A percentile compares a stretch with the other conserved stretches of the same genome.
These are phyloP conservation scores for Calvadosia cruxmelitensis DNA, from an alignment of 30 jellyfish, hydroid and myxozoan species.

Conservation along the genomic window DNA sequence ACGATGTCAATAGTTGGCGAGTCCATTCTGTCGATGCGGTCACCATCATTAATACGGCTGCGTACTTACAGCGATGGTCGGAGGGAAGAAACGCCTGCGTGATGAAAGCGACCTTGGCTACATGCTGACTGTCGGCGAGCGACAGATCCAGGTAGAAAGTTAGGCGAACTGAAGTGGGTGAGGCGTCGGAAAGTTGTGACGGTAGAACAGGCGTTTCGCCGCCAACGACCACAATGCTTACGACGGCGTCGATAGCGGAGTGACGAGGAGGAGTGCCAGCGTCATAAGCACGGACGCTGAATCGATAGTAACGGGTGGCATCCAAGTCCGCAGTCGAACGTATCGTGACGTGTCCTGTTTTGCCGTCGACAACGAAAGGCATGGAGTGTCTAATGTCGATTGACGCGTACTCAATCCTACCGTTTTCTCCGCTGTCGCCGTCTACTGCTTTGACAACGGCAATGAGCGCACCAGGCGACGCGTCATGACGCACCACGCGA, in stretches of 20 bases:
- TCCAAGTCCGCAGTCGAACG: background rate
- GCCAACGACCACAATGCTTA: background rate
- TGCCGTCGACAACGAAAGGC: background rate
- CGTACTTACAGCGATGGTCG: background rate
- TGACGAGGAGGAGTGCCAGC: background rate
- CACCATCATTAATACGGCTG: no score
- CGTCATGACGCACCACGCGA: background rate
- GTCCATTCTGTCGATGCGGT: no score
- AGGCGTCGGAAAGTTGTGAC: background rate
- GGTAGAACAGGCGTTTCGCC: background rate
- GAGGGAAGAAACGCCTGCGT: background rate
- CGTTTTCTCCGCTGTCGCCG: background rate
- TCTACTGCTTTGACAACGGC: background rate
- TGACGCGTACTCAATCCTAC: background rate
- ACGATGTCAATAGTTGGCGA: no score
- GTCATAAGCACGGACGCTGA: background rate
- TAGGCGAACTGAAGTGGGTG: background rate
- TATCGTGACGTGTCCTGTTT: background rate
- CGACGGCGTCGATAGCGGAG: background rate
- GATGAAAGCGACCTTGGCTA: background rate
- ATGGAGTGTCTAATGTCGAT: no score
- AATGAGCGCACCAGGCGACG: background rate
- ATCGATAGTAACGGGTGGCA: background rate
- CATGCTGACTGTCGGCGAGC: background rate
- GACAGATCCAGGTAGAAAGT: background rate